These are phyloP conservation scores for Chascanopsetta lugubris DNA, from an alignment of 2,113 vertebrate species.

Conservation along the genomic window DNA sequence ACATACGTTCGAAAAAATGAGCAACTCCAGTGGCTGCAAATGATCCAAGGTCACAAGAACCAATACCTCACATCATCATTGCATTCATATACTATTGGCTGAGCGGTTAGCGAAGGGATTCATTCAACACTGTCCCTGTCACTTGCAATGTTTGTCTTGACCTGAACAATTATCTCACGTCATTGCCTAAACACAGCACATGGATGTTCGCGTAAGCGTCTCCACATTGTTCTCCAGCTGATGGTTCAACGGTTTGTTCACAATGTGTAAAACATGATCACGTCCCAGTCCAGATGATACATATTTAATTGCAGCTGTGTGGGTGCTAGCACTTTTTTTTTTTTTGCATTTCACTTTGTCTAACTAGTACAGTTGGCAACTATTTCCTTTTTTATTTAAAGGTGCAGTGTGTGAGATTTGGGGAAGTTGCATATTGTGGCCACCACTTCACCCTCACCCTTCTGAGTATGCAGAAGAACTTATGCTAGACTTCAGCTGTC, in stretches of 20 bases:
- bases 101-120: slow-evolving; percentile 51
- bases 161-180: slow-evolving; percentile 32
- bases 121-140: slow-evolving; percentile 32
- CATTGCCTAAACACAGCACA: neutral
- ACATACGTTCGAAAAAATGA: slow-evolving; percentile 1
- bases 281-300: no score
- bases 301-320: no score
- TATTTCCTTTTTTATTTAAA: no score
- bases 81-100: slow-evolving; percentile 26
- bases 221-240: slow-evolving; percentile 1
- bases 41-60: neutral
- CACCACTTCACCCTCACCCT: no score
- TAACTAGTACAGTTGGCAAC: no score
- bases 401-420: no score
- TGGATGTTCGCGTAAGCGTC: neutral
- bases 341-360: no score
- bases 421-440: no score
- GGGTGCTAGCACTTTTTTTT: no score
- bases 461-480: no score
- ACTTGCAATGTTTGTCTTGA: slow-evolving; percentile 32
- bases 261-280: neutral
- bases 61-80: neutral
- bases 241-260: neutral
- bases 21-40: neutral
- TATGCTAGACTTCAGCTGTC: no score